A percentile compares a stretch with the other conserved stretches of the same genome.
These are phyloP conservation scores for Cynocephalus volans DNA, from an alignment of 2,113 vertebrate genomes.

Conservation along the genomic window DNA sequence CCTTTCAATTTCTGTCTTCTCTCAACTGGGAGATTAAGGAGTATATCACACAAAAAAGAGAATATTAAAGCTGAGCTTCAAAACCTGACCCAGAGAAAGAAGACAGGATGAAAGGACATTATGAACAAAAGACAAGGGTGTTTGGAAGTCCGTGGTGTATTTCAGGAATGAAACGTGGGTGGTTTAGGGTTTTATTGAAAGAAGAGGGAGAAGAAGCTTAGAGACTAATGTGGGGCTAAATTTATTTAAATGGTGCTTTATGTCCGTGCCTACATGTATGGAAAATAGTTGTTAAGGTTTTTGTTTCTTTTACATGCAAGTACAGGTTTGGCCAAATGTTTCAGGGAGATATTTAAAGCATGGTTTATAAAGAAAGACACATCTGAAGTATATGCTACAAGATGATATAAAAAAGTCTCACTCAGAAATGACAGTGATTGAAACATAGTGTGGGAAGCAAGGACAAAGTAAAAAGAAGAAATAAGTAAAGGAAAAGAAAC, in stretches of 20 bases:
- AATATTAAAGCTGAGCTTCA: neutral
- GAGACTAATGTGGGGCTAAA: neutral
- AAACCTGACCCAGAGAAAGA: neutral
- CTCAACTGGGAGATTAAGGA: neutral
- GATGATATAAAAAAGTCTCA: neutral
- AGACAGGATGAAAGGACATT: neutral
- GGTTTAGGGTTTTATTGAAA: neutral
- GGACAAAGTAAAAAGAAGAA: neutral
- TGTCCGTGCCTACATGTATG: neutral
- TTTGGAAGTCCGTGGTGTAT: neutral
- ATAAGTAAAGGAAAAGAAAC: neutral
- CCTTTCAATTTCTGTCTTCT: neutral
- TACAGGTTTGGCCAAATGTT: neutral
- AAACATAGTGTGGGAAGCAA: neutral
- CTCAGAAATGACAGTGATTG: neutral
- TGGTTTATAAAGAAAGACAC: slow-evolving; percentile 7
- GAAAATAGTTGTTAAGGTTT: neutral
- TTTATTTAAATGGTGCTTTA: neutral
- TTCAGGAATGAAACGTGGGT: neutral
- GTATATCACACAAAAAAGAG: neutral
- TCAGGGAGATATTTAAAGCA: neutral
- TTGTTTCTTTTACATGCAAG: neutral
- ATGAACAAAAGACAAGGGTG: neutral
- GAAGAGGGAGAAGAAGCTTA: neutral
- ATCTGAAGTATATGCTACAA: neutral